Evolutionary conservation across 2,888 invertebrate genomes (phyloP), one percentile per base, ranked within the genome.

Genomic region (Ferdinandea cuprea): DNA sequence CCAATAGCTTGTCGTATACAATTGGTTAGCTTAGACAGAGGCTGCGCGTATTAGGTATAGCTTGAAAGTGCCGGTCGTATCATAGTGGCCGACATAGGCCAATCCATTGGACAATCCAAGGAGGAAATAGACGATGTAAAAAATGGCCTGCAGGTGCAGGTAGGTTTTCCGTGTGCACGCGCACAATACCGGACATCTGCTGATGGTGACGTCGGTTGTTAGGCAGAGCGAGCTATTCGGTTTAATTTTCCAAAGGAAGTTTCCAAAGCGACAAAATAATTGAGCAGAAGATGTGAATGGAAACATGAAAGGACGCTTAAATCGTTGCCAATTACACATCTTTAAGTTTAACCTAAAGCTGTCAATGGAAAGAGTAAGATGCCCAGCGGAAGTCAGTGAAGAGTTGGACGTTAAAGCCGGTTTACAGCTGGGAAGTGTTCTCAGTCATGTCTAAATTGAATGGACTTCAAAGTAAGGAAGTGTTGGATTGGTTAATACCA

Each of bases 141-240:
- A 76, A 68, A 72, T 72, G 15, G 68, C 73, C 63, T 73, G 68
- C 83, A 77, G 83, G 83, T 83, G 83, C 66, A 72, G 58, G 50
- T 72, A 72, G 59, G 68, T 78, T 40, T 2, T n/a, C 2, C 68
- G 66, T 77, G 72, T 83, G 63, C 83, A 83, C 72, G 81, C 81
- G 81, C 72, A 77, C 30, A 61, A 66, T 46, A 78, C 83, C 78
- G 72, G 72, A 83, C 78, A 68, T 68, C 68, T 77, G 77, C 66
- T 72, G 42, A 37, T 50, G 37, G 56, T 44, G 5, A 11, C 19
- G 35, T 13, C 48, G 21, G 40, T 37, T 59, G 30, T 2, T 17
- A n/a, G n/a, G n/a, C n/a, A 11, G 40, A 17, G 58, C 40, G 28
- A 52, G 40, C 52, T 74, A 52, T 79, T 69, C 50, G 40, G 69